Base-by-base conservation (phyloP, 2,797 vertebrate genomes). In the Petrocephalus schoutedeni region DNA sequence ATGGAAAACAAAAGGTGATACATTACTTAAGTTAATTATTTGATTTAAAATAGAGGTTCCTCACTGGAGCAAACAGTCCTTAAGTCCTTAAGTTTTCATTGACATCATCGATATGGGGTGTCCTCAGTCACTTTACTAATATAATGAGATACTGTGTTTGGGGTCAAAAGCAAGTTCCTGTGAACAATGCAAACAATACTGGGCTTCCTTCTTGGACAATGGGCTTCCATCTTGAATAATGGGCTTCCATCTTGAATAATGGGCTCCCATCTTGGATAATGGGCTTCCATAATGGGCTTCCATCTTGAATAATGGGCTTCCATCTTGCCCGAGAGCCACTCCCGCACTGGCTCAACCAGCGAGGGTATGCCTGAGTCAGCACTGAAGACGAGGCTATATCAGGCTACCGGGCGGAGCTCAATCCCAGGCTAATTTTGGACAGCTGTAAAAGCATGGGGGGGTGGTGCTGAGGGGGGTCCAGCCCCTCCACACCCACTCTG, bases 301-400 rank as follows among this genome's bases (percentile, higher is more conserved):
- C 49, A 51, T 51, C 49, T 51, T 19, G 56, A 10, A 56, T 56
- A 56, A 56, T 9, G 54, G 54, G 54, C 54, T 77, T 77, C 71
- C 36, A 77, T 77, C 71, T 77, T 5, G 6, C 32, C 71, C 16
- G 3, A 77, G 36, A 45, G 41, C 41, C 71, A 77, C 71, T 9
- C 36, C 41, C 3, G 71, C 36, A 41, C 71, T 77, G 71, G 7
- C 3, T 2, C 7, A 12, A 4, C 3, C 36, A 3, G n/a, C 8
- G 16, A 83, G 49, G 45, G 21, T 90, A 94, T 95, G 93, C 93
- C 93, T 94, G 91, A 95, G 91, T 95, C 95, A 91, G 94, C 94
- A 92, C 89, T 90, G 92, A 92, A 92, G 90, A 88, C 91, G 87
- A 88, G 74, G 91, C 92, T 93, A 92, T 91, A 91, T 87, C 89